These are phyloP conservation scores for Tigriopus californicus DNA, from an alignment of 2,888 invertebrate genomes.

Conservation along the genomic window DNA sequence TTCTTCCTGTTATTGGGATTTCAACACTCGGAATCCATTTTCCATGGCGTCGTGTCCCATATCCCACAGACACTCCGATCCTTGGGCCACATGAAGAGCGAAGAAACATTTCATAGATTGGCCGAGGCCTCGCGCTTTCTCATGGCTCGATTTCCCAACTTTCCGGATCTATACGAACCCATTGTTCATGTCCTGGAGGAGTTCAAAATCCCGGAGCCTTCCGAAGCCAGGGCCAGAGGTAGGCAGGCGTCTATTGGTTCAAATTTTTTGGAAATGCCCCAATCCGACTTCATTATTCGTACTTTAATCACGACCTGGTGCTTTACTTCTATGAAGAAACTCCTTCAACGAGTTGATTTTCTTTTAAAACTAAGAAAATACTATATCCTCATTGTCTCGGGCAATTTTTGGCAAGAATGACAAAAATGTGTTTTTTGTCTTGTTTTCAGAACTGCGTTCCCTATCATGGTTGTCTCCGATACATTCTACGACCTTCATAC, in stretches of 20 bases:
- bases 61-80: background rate
- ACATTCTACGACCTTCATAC: too few relatives aligned
- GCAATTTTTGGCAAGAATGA: too few relatives aligned
- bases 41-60: background rate
- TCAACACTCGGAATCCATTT: conserved; percentile 9
- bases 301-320: too few relatives aligned
- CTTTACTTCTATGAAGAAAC: too few relatives aligned
- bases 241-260: too few relatives aligned
- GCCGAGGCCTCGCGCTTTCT: background rate
- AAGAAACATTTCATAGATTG: background rate
- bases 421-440: too few relatives aligned
- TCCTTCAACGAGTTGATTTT: too few relatives aligned
- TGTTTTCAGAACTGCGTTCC: background rate
- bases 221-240: background rate
- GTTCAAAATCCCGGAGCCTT: background rate
- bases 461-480: background rate
- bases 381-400: too few relatives aligned
- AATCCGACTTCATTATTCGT: too few relatives aligned
- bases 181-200: background rate
- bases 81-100: background rate
- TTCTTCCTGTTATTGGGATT: conserved; percentile 10
- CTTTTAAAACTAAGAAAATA: too few relatives aligned
- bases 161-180: conserved; percentile 5
- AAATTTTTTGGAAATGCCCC: too few relatives aligned
- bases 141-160: conserved; percentile 1